A percentile compares a stretch with the other conserved stretches of the same genome.
Evolutionary conservation across 2,888 invertebrate genomes (phyloP).

Genomic region (Petrolisthes cinctipes): DNA sequence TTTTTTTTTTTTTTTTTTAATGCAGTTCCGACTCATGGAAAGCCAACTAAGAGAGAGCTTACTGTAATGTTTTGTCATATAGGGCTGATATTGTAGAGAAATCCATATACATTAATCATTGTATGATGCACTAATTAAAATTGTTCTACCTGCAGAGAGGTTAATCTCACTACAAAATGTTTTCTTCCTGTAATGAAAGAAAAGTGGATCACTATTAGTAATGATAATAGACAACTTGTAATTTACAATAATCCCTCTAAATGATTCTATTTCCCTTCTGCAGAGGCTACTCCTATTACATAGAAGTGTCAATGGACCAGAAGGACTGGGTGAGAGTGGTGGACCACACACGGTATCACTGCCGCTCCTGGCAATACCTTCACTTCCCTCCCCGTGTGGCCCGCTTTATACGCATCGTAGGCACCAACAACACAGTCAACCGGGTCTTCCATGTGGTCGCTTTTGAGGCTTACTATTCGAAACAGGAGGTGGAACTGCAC

Average conservation of each 20-base stretch:
- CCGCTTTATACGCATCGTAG: conserved; percentile 76
- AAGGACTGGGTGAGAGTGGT: conserved; percentile 94
- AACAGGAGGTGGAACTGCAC: conserved; percentile 72
- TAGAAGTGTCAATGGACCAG: conserved; percentile 90
- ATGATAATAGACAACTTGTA: too few relatives aligned
- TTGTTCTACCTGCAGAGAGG: too few relatives aligned
- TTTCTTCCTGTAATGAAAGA: too few relatives aligned
- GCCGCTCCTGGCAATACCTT: conserved; percentile 96
- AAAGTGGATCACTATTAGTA: too few relatives aligned
- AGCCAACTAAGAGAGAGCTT: too few relatives aligned
- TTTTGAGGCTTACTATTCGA: conserved; percentile 89
- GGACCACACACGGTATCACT: conserved; percentile 91
- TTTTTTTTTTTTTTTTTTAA: too few relatives aligned
- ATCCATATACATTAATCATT: too few relatives aligned
- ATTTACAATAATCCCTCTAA: background rate
- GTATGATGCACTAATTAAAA: too few relatives aligned
- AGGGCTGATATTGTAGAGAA: too few relatives aligned
- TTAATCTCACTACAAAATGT: too few relatives aligned
- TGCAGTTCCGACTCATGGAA: too few relatives aligned
- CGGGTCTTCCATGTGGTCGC: conserved; percentile 93
- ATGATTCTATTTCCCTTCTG: conserved; percentile 24
- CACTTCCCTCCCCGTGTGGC: conserved; percentile 92
- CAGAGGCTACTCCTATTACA: conserved; percentile 88
- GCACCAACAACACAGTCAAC: conserved; percentile 95
- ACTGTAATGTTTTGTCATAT: too few relatives aligned